Evolutionary conservation across 2,797 vertebrate species (phyloP), one percentile per base, ranked within the genome.

Genomic region (Mareca strepera): DNA sequence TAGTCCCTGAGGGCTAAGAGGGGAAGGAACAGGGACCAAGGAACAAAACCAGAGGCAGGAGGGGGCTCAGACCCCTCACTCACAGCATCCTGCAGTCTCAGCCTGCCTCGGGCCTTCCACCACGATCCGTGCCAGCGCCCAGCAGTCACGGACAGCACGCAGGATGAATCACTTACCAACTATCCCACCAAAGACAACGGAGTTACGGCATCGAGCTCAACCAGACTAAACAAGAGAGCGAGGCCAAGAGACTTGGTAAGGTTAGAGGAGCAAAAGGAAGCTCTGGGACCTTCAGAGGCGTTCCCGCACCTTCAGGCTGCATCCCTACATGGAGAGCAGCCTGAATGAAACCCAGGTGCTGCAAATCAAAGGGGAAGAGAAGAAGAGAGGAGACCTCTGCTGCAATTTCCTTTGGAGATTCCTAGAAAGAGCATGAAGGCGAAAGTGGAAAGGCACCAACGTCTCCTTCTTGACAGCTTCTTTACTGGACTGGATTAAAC

Each of bases 351-450:
- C 43, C 52, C 75, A 96, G 76, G 59, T 1, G 0, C 48, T 62
- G 52, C 26, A 68, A 91, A 92, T 6, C 60, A 22, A 81, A 82
- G 84, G 68, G 66, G 89, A 90, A 93, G 75, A 22, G 46, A 64
- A 91, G 86, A 87, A 0, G 0, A 77, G 44, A 88, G 33, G 43
- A 93, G 80, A 86, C 33, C 31, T 86, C 46, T 15, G 69, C 60
- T 84, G 86, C 11, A 13, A 80, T 72, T 82, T 62, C 69, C 93
- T 82, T 93, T 62, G 1, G 3, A 8, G 69, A 82, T 94, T 96
- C 96, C 92, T 95, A 93, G 96, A 96, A 96, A 95, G 96, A 93
- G 48, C 56, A 56, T 1, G 58, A 44, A 70, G 21, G 28, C 44
- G 50, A 76, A 81, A 84, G 55, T 0, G 81, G 63, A 75, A 64